These are phyloP conservation scores for Oreortyx pictus DNA, from an alignment of 2,797 vertebrate genomes.

Conservation along the genomic window DNA sequence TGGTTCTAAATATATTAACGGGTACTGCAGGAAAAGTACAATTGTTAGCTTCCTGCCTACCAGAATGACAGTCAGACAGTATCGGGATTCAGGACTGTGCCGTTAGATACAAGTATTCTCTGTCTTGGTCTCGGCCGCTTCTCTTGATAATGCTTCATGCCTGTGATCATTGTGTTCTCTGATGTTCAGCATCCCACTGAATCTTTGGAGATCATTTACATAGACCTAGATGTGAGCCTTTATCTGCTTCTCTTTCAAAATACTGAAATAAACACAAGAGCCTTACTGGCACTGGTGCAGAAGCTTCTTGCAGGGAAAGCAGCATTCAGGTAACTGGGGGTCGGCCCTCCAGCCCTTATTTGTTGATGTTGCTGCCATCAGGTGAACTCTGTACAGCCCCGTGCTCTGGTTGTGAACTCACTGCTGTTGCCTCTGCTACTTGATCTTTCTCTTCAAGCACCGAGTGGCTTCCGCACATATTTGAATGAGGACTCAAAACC, in stretches of 20 bases:
- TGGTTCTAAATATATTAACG: not conserved
- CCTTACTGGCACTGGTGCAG: not conserved
- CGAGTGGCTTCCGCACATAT: constrained; percentile 73
- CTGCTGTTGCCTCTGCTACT: not conserved
- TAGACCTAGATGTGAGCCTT: not conserved
- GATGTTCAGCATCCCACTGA: not conserved
- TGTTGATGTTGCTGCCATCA: not conserved
- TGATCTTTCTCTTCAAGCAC: not conserved
- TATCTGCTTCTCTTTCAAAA: not conserved
- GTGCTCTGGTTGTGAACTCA: not conserved
- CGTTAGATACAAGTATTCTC: not conserved
- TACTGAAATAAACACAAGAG: not conserved
- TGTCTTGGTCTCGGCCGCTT: not conserved
- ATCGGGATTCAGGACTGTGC: not conserved
- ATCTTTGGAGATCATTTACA: not conserved
- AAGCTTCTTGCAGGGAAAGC: not conserved
- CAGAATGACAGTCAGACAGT: not conserved
- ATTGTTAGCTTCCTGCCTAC: not conserved
- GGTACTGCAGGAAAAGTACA: not conserved
- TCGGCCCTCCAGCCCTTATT: not conserved
- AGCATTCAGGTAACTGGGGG: not conserved
- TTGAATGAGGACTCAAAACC: constrained; percentile 76
- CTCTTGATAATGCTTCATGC: not conserved
- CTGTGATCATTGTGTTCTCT: not conserved
- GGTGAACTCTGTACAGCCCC: not conserved